A percentile compares a stretch with the other conserved stretches of the same genome.
Conservation (phyloP, 2,888 invertebrate species). For the Platycnemis pennipes region DNA sequence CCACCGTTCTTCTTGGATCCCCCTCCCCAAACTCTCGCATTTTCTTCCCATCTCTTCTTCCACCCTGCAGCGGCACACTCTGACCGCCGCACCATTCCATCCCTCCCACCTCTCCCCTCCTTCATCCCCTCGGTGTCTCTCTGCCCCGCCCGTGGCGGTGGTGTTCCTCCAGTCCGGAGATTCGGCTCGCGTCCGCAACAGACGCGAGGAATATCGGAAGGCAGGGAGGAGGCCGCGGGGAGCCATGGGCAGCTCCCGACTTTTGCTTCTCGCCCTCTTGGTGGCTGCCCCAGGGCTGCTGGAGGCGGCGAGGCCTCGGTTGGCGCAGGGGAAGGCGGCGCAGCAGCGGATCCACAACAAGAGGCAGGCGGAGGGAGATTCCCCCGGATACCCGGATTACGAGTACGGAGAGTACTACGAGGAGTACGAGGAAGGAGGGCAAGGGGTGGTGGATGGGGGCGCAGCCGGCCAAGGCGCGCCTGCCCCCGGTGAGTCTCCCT, state of each 20-base stretch:
- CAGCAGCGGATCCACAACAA: slow-evolving; percentile 43
- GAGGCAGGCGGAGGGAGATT: slow-evolving; percentile 45
- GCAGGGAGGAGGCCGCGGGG: slow-evolving; percentile 40
- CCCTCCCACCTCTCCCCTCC: not conserved
- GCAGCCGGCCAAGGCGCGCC: not conserved
- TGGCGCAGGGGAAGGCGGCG: not conserved
- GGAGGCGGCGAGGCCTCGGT: not conserved
- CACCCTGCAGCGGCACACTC: not conserved
- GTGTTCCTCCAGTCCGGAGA: slow-evolving; percentile 6
- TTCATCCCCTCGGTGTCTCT: not conserved
- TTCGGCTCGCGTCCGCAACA: not conserved
- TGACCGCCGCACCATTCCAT: slow-evolving; percentile 18
- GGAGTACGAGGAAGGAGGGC: slow-evolving; percentile 46
- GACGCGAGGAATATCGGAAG: slow-evolving; percentile 46
- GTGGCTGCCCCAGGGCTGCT: not conserved
- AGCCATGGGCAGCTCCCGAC: slow-evolving; percentile 58
- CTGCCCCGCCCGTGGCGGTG: not conserved
- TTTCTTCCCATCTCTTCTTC: not conserved
- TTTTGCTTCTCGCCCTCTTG: slow-evolving; percentile 34
- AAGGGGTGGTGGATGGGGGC: not conserved
- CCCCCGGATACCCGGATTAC: slow-evolving; percentile 42
- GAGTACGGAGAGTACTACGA: slow-evolving; percentile 61
- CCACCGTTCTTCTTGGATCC: not conserved
- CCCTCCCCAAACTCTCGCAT: too few relatives aligned
- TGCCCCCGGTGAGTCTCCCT: not conserved